These are phyloP conservation scores for Oasisia sp. DNA, from an alignment of 2,888 invertebrate genomes.

Conservation along the genomic window DNA sequence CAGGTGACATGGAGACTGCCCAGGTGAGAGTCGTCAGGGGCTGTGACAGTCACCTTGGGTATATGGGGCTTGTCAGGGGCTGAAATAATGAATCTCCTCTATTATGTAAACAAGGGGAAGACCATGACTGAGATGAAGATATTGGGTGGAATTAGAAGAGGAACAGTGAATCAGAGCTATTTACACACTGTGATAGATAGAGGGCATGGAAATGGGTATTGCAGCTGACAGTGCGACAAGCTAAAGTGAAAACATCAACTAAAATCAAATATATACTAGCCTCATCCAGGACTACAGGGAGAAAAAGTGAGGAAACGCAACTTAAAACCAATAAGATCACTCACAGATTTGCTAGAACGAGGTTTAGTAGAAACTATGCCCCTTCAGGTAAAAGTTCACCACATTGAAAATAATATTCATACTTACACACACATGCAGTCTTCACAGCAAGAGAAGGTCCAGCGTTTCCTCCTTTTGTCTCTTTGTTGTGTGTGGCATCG, in stretches of 20 bases:
- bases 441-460: not conserved
- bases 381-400: not conserved
- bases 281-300: no score
- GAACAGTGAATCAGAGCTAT: no score
- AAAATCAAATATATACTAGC: no score
- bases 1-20: not conserved
- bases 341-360: no score
- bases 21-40: not conserved
- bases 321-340: no score
- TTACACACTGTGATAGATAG: no score
- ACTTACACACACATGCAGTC: not conserved
- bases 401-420: not conserved
- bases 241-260: no score
- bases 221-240: no score
- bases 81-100: not conserved
- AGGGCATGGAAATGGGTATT: no score
- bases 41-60: not conserved
- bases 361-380: not conserved
- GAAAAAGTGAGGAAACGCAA: no score
- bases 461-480: not conserved
- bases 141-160: no score
- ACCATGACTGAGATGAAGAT: not conserved
- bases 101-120: not conserved
- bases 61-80: not conserved
- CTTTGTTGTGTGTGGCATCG: not conserved